Base-by-base conservation (phyloP, 1,140 invertebrate species). In the Anoplophora glabripennis region DNA sequence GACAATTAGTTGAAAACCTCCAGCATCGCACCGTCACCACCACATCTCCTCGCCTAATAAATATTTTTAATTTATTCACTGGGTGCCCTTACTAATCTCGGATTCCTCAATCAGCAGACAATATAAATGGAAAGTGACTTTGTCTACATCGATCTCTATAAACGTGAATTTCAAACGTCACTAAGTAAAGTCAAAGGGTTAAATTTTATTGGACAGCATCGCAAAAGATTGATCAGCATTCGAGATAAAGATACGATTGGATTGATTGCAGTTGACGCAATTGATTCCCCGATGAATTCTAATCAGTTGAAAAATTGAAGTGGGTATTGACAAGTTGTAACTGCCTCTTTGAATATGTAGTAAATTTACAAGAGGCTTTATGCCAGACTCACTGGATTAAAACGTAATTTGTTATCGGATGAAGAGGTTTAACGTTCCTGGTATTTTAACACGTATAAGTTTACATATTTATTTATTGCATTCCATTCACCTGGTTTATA, bases 231-330 rank as follows among this genome's bases (percentile, higher is more conserved):
- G 49, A 52, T 52, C 49, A 52, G 49, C 49, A 52, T 52, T 18
- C 21, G 15, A 38, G 49, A 52, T 52, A 52, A 52, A 52, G 49
- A 46, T 28, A 40, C 34, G 51, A 17, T 40, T 18, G 42, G 55
- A 57, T 57, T 57, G 55, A 57, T 57, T 57, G 45, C 55, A 57
- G 34, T 48, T 48, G 45, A 48, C 34, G 55, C 46, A 57, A 57
- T 57, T 57, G 55, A 45, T 17, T 17, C 42, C 15, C 17, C 42
- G 42, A 45, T 45, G 42, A 58, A 52, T 58, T 47, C 56, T 52
- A 58, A 58, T 58, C 56, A 52, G 52, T 58, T 48, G 36, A 58
- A 38, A 58, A 58, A 58, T 58, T 58, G 56, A 58, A 58, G 47
- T 52, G 48, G 56, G 37, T 58, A 58, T 52, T 58, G 56, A 58